Base-by-base conservation (phyloP, 2,888 invertebrate genomes). In the Antheraea assamensis region DNA sequence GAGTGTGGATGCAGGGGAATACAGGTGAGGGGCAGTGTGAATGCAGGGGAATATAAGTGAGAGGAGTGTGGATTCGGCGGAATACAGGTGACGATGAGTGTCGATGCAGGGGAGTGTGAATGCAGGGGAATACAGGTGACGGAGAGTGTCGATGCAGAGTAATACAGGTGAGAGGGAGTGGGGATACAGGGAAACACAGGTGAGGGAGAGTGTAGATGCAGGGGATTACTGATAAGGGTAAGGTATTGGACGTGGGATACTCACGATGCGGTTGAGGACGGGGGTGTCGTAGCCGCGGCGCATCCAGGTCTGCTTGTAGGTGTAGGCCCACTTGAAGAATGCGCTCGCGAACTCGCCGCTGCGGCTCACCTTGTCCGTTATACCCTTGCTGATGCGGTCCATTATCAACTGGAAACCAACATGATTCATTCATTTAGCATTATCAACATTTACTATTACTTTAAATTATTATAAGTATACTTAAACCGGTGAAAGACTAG, bases 381-480 rank as follows among this genome's bases (percentile, higher is more conserved):
- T 98, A 81, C 98, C 98, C 93, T 99, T 99, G 86, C 98, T 98
- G 87, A 99, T 98, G 84, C 99, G 97, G 93, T 99, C 99, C 95
- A 99, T 96, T 82, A 99, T 99, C 73, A 99, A 95, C 98, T 98
- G 93, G 3, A 87, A 86, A 2, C 15, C 10, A 1, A 2, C 10
- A 15, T n/a, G 13, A 52, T 58, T 35, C 17, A 17, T 24, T 24
- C n/a, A 35, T n/a, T 24, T n/a, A 58, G 0, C 58, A 58, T n/a
- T 21, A 52, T 21, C 5, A 17, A 2, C 52, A 52, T 52, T 17
- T 1, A 17, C 19, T 17, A 1, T 2, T 13, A 58, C n/a, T 55
- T 55, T 55, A n/a, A 52, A 1, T 19, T 13, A 2, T 49, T 1
- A 49, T 5, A 49, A 13, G 13, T 15, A 35, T 0, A 35, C 10